Conservation (phyloP, 2,888 invertebrate genomes). For the Folsomia manolachei region DNA sequence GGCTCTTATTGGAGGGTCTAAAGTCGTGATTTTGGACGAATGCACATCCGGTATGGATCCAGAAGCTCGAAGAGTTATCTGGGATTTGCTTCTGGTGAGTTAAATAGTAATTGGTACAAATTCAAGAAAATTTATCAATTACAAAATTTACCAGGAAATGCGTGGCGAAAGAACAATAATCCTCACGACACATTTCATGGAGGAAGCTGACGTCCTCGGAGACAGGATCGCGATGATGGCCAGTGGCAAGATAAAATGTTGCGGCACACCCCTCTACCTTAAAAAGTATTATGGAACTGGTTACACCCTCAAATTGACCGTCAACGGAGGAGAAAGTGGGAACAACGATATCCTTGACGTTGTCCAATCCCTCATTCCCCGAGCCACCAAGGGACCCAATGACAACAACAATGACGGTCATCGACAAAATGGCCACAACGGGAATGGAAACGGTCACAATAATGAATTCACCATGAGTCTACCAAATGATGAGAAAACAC, state of each 20-base stretch:
- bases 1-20: constrained; percentile 76
- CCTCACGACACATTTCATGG: constrained; percentile 93
- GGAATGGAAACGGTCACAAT: not conserved
- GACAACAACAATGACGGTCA: not conserved
- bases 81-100: constrained; percentile 52
- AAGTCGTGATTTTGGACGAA: constrained; percentile 59
- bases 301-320: constrained; percentile 67
- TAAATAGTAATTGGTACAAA: too few species aligned
- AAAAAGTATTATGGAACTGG: constrained; percentile 68
- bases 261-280: constrained; percentile 78
- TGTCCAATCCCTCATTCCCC: constrained; percentile 4
- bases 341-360: constrained; percentile 14
- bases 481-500: constrained; percentile 52
- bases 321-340: constrained; percentile 41
- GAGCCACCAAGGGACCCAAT: not conserved
- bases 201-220: constrained; percentile 87
- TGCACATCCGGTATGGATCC: constrained; percentile 59
- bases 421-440: not conserved
- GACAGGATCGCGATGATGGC: constrained; percentile 85
- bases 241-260: constrained; percentile 68
- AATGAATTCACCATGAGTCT: constrained; percentile 44
- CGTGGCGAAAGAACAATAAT: constrained; percentile 73
- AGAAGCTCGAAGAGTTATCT: constrained; percentile 56
- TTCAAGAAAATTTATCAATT: too few species aligned
- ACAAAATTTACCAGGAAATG: constrained; percentile 55